These are phyloP conservation scores for Paramisgurnus dabryanus DNA, from an alignment of 2,113 vertebrate genomes.

Conservation along the genomic window DNA sequence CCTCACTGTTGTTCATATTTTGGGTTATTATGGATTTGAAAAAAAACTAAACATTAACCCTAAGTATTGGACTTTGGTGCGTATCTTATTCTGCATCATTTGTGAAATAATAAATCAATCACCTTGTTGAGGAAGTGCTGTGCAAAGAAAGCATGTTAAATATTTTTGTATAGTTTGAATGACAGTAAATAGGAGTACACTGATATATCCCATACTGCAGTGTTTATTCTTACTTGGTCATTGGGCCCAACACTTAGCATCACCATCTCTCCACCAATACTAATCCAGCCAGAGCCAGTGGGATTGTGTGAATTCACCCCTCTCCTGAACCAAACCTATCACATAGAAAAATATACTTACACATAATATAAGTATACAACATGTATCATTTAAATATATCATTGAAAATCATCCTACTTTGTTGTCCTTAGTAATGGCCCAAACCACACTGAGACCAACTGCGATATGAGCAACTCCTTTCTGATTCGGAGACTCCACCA, in stretches of 20 bases:
- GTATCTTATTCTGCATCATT: not conserved
- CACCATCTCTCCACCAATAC: constrained; percentile 92
- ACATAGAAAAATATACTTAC: constrained; percentile 13
- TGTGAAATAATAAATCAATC: too few relatives aligned
- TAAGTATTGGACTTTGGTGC: too few relatives aligned
- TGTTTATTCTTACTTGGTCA: constrained; percentile 82
- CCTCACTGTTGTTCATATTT: not conserved
- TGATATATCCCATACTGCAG: not conserved
- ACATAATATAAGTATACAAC: too few relatives aligned
- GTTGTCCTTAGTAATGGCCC: constrained; percentile 92
- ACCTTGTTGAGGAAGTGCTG: too few relatives aligned
- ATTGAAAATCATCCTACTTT: constrained; percentile 77
- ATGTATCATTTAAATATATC: too few relatives aligned
- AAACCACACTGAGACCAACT: constrained; percentile 88
- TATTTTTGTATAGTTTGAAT: not conserved
- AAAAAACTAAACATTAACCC: not conserved
- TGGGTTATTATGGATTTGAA: not conserved
- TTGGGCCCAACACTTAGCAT: constrained; percentile 91
- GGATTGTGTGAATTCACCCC: constrained; percentile 95
- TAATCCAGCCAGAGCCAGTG: constrained; percentile 93
- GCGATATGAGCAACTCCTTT: constrained; percentile 86
- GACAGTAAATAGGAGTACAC: too few relatives aligned
- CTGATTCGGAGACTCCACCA: constrained; percentile 84
- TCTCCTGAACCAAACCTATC: constrained; percentile 95
- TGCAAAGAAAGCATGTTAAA: not conserved